Conservation (phyloP, 1,140 invertebrate species). For the Venturia canescens region DNA sequence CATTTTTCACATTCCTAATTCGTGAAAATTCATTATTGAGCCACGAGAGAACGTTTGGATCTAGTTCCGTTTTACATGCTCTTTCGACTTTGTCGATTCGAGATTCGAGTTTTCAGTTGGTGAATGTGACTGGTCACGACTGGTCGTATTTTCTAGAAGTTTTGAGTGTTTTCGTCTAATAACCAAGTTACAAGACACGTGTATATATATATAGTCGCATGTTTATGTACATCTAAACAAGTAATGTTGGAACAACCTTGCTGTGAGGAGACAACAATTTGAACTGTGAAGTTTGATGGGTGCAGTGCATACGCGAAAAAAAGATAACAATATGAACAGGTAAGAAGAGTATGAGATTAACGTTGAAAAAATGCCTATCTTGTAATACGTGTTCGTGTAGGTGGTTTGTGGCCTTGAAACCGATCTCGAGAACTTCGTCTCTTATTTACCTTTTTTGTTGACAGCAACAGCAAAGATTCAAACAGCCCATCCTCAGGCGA, state of each 20-base stretch:
- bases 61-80: neutral
- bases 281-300: slow-evolving; percentile 61
- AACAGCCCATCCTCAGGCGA: slow-evolving; percentile 52
- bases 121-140: neutral
- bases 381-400: neutral
- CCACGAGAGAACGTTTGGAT: neutral
- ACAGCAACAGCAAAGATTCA: slow-evolving; percentile 55
- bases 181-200: no score
- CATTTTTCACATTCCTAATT: neutral
- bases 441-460: slow-evolving; percentile 38
- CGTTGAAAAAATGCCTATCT: neutral
- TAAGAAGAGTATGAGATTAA: slow-evolving; percentile 48
- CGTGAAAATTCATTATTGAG: neutral
- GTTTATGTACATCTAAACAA: neutral
- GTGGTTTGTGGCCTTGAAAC: slow-evolving; percentile 8
- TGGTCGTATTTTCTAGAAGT: neutral
- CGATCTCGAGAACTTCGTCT: neutral
- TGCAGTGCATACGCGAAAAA: slow-evolving; percentile 58
- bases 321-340: slow-evolving; percentile 63
- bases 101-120: neutral
- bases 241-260: slow-evolving; percentile 7
- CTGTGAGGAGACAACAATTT: neutral
- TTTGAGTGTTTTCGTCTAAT: neutral
- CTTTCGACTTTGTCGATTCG: neutral
- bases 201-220: neutral